A percentile compares a stretch with the other conserved stretches of the same genome.
Conservation (phyloP, 1,140 invertebrate species). For the Adoxophyes honmai region DNA sequence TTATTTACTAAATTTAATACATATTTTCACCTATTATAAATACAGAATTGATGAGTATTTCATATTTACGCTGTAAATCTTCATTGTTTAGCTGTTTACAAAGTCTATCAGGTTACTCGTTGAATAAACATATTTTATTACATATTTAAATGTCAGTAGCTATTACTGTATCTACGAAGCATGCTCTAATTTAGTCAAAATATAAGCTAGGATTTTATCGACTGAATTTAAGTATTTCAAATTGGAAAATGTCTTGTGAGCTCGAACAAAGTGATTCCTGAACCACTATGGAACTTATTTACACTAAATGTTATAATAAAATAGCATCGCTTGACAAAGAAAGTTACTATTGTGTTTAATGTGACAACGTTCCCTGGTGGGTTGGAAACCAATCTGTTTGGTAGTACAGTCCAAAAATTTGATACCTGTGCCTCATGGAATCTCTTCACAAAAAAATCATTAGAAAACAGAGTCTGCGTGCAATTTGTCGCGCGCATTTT, state of each 20-base stretch:
- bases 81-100: conserved; percentile 65
- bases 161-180: conserved; percentile 40
- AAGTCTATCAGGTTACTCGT: conserved; percentile 67
- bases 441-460: no score
- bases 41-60: neutral
- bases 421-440: no score
- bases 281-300: no score
- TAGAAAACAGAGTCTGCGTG: no score
- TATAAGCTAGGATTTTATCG: conserved; percentile 45
- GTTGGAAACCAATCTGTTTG: no score
- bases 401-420: no score
- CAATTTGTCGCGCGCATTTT: no score
- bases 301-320: no score
- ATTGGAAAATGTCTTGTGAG: conserved; percentile 23
- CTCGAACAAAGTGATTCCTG: no score
- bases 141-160: conserved; percentile 49
- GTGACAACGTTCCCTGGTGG: no score
- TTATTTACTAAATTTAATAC: neutral
- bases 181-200: conserved; percentile 47
- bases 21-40: neutral
- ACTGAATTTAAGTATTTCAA: conserved; percentile 54
- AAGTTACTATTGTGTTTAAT: no score
- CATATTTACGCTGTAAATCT: conserved; percentile 41
- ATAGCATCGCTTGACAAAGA: no score
- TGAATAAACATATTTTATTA: conserved; percentile 64